These are phyloP conservation scores for Chaenogobius annularis DNA, from an alignment of 2,113 vertebrate genomes.

Conservation along the genomic window DNA sequence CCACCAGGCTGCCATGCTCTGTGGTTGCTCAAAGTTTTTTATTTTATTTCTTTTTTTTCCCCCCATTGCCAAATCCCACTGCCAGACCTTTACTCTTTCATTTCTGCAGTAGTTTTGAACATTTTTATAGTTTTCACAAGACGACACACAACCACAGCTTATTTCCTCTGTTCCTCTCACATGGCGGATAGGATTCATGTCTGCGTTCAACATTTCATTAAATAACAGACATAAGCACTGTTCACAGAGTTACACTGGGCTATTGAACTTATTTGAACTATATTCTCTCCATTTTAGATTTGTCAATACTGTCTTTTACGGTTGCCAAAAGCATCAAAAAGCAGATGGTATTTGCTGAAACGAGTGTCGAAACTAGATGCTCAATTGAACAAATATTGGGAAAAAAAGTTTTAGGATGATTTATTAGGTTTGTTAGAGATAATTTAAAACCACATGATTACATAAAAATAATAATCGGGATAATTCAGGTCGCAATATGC, in stretches of 20 bases:
- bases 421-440: too few relatives aligned
- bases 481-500: too few relatives aligned
- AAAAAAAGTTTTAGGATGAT: too few relatives aligned
- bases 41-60: constrained; percentile 73
- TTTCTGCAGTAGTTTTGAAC: constrained; percentile 67
- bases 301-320: background rate
- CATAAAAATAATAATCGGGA: too few relatives aligned
- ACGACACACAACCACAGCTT: constrained; percentile 27
- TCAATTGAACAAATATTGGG: too few relatives aligned
- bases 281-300: background rate
- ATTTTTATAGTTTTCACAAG: constrained; percentile 52
- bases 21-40: constrained; percentile 65
- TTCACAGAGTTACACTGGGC: background rate
- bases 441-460: too few relatives aligned
- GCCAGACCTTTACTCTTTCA: constrained; percentile 67
- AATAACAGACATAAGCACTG: constrained; percentile 2
- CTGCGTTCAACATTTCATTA: constrained; percentile 4
- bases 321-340: too few relatives aligned
- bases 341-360: too few relatives aligned
- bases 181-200: background rate
- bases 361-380: too few relatives aligned
- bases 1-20: constrained; percentile 68
- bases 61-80: constrained; percentile 73
- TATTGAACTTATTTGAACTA: background rate
- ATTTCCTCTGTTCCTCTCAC: constrained; percentile 2